Conservation (phyloP, 1,140 invertebrate species). For the Drosophila persimilis region DNA sequence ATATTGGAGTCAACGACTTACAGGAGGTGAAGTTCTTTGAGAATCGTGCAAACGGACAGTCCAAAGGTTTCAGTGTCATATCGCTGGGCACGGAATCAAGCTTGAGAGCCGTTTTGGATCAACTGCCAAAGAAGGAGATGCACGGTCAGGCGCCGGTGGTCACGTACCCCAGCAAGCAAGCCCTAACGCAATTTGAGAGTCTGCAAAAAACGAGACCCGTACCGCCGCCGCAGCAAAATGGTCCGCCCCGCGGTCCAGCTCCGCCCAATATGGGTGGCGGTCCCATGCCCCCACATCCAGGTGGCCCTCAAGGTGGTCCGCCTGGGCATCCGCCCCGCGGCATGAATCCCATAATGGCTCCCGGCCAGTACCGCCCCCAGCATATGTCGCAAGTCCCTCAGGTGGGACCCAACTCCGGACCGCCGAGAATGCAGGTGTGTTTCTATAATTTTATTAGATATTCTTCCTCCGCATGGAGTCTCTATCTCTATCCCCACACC, state of each 20-base stretch:
- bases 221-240: constrained; percentile 87
- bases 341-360: constrained; percentile 84
- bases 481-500: background rate
- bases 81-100: constrained; percentile 96
- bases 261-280: constrained; percentile 81
- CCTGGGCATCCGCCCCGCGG: constrained; percentile 85
- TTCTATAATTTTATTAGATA: background rate
- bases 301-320: constrained; percentile 78
- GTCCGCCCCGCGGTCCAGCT: constrained; percentile 82
- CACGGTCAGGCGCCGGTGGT: constrained; percentile 97
- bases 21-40: constrained; percentile 99
- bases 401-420: constrained; percentile 77
- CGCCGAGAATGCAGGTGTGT: constrained; percentile 82
- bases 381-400: constrained; percentile 84
- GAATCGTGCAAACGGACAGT: constrained; percentile 99
- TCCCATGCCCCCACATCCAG: constrained; percentile 83
- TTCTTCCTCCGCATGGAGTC: background rate
- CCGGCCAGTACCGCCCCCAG: constrained; percentile 77
- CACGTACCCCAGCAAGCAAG: constrained; percentile 96
- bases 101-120: constrained; percentile 94
- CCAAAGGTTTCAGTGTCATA: constrained; percentile 98
- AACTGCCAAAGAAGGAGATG: constrained; percentile 96
- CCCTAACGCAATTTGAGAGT: constrained; percentile 91
- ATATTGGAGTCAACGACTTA: constrained; percentile 95
- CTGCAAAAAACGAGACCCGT: constrained; percentile 94